Base-by-base conservation (phyloP, 2,888 invertebrate species). In the Eilema sororculum region DNA sequence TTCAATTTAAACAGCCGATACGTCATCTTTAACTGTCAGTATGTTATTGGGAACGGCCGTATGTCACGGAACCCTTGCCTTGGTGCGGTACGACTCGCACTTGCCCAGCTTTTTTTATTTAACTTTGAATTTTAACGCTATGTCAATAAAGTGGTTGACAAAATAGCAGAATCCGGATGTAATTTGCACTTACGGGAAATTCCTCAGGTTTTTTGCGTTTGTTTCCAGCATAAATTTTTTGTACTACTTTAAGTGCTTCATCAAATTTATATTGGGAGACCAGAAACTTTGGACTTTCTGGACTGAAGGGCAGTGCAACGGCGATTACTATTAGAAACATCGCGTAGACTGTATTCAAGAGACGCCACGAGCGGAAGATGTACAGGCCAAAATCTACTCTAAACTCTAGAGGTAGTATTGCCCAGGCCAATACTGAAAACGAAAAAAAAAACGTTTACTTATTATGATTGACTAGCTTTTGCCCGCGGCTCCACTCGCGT, bases 261-360 rank as follows among this genome's bases (percentile, higher is more conserved):
- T 96, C 95, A 5, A 95, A 88, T 76, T 93, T 94, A 0, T 97
- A 97, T 80, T 96, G 96, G 0, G 97, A 95, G 12, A 97, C 91
- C 46, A 97, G 93, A 86, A 96, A 98, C 86, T 98, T 97, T 0
- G 98, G 98, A 81, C 97, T 98, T 87, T 98, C 98, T 0, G 98
- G 98, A 4, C 94, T 94, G 3, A 95, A 91, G 0, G 96, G 87
- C 73, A 97, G 90, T 0, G 96, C 65, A 0, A 96, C 87, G 0
- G 97, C 96, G 20, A 88, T 84, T 10, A 97, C 67, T 0, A 97
- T 77, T 77, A 97, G 96, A 8, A 97, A 94, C 2, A 96, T 66
- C 0, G 96, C 95, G 78, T 97, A 96, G 0, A 96, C 72, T 0
- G 97, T 94, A 0, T 97, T 89, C 59, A 98, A 96, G 2, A 98